Base-by-base conservation (phyloP, 2,113 vertebrate genomes). In the Cynoglossus semilaevis region DNA sequence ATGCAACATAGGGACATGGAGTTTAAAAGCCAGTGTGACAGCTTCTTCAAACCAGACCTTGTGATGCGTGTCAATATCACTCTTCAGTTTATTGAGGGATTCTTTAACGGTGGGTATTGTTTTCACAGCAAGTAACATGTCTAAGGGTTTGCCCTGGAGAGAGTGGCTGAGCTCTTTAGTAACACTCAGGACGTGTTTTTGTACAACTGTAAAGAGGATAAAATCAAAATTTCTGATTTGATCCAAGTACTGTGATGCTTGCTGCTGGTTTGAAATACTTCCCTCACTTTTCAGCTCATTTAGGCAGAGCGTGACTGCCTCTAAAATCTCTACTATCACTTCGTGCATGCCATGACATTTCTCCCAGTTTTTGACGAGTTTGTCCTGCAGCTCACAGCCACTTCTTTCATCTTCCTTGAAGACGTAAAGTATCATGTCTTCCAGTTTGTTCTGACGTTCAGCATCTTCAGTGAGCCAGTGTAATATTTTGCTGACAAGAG, bases 21-120 rank as follows among this genome's bases (percentile, higher is more conserved):
- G 75, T 63, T 63, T 89, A 2, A 87, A 79, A 6, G 90, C 87
- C 15, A 91, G 61, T 0, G 52, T 35, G 0, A 88, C 74, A 0
- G 91, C 88, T 74, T 92, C 89, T 34, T 89, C 85, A 51, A 91
- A 92, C 90, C 91, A 92, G 43, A 58, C 70, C 66, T 83, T 83
- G 70, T 92, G 89, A 70, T 89, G 77, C 11, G 37, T 8, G 55
- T 89, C 86, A 0, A 92, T 67, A 14, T 91, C 85, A 1, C 52
- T 75, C 47, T 69, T 69, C 49, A 90, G 67, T 16, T 86, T 71
- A 40, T 43, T n/a, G 51, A 92, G 84, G 2, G 84, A 79, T 1
- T 63, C 65, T 51, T 82, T 82, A 29, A 91, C 11, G 46, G 81
- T 74, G 0, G 90, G 70, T 66, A 91, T 64, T 45, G n/a, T 59